phyloP scores from a whole-genome alignment of 2,113 vertebrate species.

The Egretta garzetta region DNA sequence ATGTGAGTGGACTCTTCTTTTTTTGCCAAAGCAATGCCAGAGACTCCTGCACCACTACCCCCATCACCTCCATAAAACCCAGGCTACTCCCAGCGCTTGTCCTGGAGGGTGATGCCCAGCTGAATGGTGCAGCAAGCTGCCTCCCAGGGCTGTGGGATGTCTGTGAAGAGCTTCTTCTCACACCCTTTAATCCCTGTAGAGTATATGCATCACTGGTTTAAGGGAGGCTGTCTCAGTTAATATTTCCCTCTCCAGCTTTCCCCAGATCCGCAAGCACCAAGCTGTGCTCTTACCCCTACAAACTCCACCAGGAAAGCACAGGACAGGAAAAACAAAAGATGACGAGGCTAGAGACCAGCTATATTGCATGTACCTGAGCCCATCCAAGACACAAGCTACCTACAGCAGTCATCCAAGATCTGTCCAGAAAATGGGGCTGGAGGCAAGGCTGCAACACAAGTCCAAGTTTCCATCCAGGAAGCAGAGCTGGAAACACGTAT shows the following conservation, averaged over 20 bases:
- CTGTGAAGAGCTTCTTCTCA: neutral
- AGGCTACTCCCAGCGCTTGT: neutral
- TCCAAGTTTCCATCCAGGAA: neutral
- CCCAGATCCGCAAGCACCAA: neutral
- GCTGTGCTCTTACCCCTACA: accelerated
- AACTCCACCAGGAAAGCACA: neutral
- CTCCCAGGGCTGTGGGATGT: neutral
- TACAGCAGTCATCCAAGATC: neutral
- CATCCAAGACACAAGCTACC: neutral
- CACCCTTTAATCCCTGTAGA: neutral
- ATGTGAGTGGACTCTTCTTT: accelerated
- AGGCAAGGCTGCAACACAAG: neutral
- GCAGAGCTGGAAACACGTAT: accelerated
- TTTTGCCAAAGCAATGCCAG: neutral
- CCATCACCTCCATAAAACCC: neutral
- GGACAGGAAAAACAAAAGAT: neutral
- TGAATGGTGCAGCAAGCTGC: neutral
- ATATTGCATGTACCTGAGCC: neutral
- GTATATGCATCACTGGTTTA: accelerated
- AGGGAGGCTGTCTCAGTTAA: neutral
- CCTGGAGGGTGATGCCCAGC: neutral
- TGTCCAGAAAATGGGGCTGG: neutral
- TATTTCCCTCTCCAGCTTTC: neutral
- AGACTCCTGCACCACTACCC: neutral
- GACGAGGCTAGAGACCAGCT: neutral